Evolutionary conservation across 23 tunicate species (phyloP), one percentile per base, ranked within the genome.

Genomic region (Trididemnum nubilum): DNA sequence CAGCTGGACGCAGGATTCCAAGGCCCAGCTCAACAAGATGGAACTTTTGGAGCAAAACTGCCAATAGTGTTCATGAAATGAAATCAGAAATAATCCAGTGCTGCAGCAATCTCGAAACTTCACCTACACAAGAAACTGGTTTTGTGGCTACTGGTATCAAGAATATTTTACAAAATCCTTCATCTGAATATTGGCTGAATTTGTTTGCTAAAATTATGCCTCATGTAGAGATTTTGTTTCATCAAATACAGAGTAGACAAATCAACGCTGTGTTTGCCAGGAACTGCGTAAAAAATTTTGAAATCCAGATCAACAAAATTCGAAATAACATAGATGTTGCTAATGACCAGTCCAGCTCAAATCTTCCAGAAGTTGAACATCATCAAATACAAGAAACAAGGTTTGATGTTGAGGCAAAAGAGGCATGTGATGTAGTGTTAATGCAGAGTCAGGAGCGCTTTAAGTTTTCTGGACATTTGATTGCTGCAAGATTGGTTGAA

Each of bases 201-300:
- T 52, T 76, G 5, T 60, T 78, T 60, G 7, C 69, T 21, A 34
- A 78, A 61, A 78, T 78, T 58, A 78, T 78, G 82, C 82, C 82
- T 58, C 82, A 54, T 78, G 82, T 78, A 2, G 82, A 57, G 34
- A 78, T 78, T 29, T 34, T 78, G 9, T 78, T 2, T 35, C 31
- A 60, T 36, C 71, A 78, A 60, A 33, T 78, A 29, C 71, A 78
- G 49, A 32, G 36, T 12, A 34, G 82, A 32, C 35, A 76, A 49
- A 51, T 76, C 35, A 51, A 52, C 54, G 15, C 63, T 18, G 32
- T 39, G 36, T 31, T 31, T 1, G 81, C 34, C 1, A 27, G 23
- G 19, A 36, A 50, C 21, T 76, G 63, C 2, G 34, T 50, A 51
- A 76, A 33, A 2, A 49, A 28, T 31, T 76, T 76, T 76, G 38